These are phyloP conservation scores for Damaliscus lunatus DNA, from an alignment of 2,113 vertebrate genomes.

Conservation along the genomic window DNA sequence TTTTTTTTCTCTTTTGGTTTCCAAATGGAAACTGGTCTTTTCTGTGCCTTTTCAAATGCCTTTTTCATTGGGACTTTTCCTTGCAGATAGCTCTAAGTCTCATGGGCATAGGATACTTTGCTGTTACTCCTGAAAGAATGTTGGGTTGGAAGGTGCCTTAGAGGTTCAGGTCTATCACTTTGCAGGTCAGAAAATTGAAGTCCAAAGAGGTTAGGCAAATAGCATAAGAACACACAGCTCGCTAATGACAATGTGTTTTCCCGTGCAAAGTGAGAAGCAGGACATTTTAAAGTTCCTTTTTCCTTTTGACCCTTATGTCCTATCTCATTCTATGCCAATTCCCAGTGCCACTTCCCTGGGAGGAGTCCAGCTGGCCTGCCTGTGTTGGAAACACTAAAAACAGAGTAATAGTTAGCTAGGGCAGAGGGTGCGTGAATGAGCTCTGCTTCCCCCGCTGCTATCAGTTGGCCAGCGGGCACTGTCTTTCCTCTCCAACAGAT, in stretches of 20 bases:
- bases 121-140: neutral
- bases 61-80: neutral
- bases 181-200: neutral
- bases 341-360: neutral
- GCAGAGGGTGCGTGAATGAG: neutral
- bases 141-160: neutral
- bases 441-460: neutral
- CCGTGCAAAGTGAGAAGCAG: neutral
- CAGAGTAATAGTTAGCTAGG: constrained; percentile 15
- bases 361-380: neutral
- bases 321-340: neutral
- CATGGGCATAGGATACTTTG: neutral
- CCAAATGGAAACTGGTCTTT: neutral
- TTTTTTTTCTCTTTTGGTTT: neutral
- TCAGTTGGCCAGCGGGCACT: neutral
- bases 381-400: neutral
- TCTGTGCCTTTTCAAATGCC: neutral
- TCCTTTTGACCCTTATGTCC: neutral
- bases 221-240: neutral
- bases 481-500: neutral
- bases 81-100: neutral
- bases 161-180: neutral
- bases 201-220: neutral
- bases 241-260: neutral
- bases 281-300: neutral